Percentiles rank a stretch among this genome's conserved stretches.
These are phyloP conservation scores for Orchestes rusci DNA, from an alignment of 2,888 invertebrate genomes.

Conservation along the genomic window DNA sequence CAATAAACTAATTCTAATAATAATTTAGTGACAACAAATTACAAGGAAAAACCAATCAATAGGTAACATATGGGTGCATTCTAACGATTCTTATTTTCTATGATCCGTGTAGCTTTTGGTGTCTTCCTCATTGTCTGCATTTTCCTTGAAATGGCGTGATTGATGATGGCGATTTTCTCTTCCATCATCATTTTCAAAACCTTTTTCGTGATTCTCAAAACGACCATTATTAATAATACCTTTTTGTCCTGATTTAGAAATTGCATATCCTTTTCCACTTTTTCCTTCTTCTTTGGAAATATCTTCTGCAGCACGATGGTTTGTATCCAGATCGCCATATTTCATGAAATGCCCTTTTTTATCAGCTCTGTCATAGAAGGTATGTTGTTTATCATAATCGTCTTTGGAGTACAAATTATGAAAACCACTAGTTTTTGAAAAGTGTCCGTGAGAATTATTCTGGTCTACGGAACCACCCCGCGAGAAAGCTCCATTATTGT, in stretches of 20 bases:
- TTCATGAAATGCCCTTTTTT: conserved; percentile 59
- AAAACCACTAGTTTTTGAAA: conserved; percentile 62
- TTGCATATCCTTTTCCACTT: conserved; percentile 48
- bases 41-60: too few species aligned
- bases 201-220: conserved; percentile 42
- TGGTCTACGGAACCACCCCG: conserved; percentile 54
- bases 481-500: conserved; percentile 48
- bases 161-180: too few species aligned
- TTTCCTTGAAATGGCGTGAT: too few species aligned
- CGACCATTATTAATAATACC: conserved; percentile 53
- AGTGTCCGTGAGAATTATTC: conserved; percentile 55
- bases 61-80: too few species aligned
- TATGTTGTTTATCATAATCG: conserved; percentile 70
- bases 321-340: conserved; percentile 48
- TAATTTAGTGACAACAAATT: too few species aligned
- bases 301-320: conserved; percentile 51
- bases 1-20: too few species aligned
- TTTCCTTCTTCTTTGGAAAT: conserved; percentile 52
- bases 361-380: conserved; percentile 67
- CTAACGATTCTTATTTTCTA: too few species aligned
- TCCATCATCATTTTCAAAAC: conserved; percentile 52
- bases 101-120: too few species aligned
- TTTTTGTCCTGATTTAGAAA: conserved; percentile 49
- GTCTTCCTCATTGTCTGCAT: too few species aligned
- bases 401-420: conserved; percentile 67